These are phyloP conservation scores for Alaudala cheleensis DNA, from an alignment of 2,113 vertebrate species.

Conservation along the genomic window DNA sequence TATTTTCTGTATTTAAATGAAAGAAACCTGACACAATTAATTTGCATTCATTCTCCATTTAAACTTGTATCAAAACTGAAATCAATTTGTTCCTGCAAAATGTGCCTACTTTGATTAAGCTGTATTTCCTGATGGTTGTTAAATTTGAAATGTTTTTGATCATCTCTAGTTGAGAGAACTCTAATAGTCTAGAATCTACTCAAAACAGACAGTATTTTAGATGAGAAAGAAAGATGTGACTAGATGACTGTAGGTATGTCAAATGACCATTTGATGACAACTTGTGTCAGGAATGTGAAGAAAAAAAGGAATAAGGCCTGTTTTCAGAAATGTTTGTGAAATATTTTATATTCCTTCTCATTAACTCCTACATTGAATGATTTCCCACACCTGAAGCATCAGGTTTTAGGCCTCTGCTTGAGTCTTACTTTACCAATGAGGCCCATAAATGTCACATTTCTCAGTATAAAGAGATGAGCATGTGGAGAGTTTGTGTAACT, in stretches of 20 bases:
- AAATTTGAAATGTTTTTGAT: constrained; percentile 15
- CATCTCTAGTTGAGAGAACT: neutral
- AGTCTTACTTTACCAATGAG: neutral
- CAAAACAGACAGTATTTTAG: neutral
- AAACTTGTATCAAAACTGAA: constrained; percentile 15
- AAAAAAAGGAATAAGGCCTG: neutral
- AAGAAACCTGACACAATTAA: neutral
- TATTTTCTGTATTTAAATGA: neutral
- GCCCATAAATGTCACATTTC: neutral
- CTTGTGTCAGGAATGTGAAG: neutral
- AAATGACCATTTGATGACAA: neutral
- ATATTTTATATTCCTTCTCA: neutral
- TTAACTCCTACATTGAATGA: neutral
- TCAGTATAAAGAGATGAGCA: neutral
- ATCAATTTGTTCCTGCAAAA: neutral
- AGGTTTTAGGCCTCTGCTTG: neutral
- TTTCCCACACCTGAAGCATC: neutral
- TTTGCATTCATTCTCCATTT: neutral
- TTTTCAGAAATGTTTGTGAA: neutral
- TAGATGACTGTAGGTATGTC: neutral
- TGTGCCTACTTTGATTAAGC: neutral
- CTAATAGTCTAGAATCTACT: neutral
- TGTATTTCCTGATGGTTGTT: neutral
- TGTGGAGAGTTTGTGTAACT: neutral
- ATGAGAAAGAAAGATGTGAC: neutral